Evolutionary conservation across 2,797 vertebrate species (phyloP).

Genomic region (Botia almorhae): DNA sequence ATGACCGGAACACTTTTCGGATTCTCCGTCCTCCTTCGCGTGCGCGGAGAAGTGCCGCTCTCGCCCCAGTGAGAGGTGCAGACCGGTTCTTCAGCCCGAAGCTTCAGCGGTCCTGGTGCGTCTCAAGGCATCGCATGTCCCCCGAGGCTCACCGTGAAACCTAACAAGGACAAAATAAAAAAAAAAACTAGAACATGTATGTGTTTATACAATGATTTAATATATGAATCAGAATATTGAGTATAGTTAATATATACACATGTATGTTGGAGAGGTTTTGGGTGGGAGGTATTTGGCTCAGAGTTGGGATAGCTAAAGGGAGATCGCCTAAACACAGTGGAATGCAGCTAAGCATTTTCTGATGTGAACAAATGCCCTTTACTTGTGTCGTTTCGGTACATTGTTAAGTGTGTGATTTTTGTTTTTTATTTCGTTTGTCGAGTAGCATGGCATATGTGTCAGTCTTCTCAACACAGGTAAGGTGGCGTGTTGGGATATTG

Average conservation of each 20-base stretch:
- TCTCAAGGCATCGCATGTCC: constrained; percentile 46
- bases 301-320: constrained; percentile 39
- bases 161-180: constrained; percentile 73
- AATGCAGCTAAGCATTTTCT: constrained; percentile 61
- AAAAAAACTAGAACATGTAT: constrained; percentile 63
- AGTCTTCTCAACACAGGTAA: constrained; percentile 29
- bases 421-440: constrained; percentile 41
- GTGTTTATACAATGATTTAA: constrained; percentile 80
- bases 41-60: background rate
- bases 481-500: background rate
- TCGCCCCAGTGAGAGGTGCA: background rate
- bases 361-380: constrained; percentile 66
- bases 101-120: constrained; percentile 1
- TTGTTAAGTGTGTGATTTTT: constrained; percentile 58
- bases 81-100: constrained; percentile 27
- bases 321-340: constrained; percentile 41
- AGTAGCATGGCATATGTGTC: constrained; percentile 71
- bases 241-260: constrained; percentile 82
- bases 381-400: constrained; percentile 71
- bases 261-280: constrained; percentile 69
- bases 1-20: constrained; percentile 15
- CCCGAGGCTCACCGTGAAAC: constrained; percentile 61
- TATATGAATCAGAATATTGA: constrained; percentile 82
- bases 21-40: constrained; percentile 19
- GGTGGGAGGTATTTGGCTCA: constrained; percentile 36